phyloP scores from a whole-genome alignment of 2,888 invertebrate species.

The Tuberolachnus salignus region DNA sequence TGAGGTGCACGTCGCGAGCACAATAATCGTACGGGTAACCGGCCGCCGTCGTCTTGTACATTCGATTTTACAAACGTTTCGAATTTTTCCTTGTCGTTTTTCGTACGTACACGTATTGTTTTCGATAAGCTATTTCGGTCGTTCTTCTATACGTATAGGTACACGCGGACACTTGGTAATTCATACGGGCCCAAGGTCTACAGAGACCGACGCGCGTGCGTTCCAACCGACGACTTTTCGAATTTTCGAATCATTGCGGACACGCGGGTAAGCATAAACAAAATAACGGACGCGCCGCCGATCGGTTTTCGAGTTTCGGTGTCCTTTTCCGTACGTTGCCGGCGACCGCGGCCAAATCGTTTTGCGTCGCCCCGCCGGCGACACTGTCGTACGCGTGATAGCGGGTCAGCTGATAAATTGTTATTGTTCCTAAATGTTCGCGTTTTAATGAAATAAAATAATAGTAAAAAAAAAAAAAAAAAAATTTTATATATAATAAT shows the following conservation, averaged over 20 bases:
- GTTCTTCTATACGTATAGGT: too few species aligned
- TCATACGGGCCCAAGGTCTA: constrained; percentile 27
- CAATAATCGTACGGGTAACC: too few species aligned
- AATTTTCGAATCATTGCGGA: constrained; percentile 23
- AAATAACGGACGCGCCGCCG: not conserved
- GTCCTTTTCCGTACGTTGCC: not conserved
- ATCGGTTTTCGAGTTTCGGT: not conserved
- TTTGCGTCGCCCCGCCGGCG: not conserved
- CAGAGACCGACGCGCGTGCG: not conserved
- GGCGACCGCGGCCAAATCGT: not conserved
- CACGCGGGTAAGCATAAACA: not conserved
- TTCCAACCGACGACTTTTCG: constrained; percentile 21
- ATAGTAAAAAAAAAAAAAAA: not conserved
- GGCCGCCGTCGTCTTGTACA: too few species aligned
- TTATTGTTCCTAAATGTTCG: constrained; percentile 52
- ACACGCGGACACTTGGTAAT: constrained; percentile 6
- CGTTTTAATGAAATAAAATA: constrained; percentile 27
- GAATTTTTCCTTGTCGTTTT: too few species aligned
- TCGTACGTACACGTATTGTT: not conserved
- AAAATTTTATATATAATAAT: too few species aligned
- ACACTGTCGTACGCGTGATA: constrained; percentile 36
- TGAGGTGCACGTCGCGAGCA: too few species aligned
- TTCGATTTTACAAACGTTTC: too few species aligned
- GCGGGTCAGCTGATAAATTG: constrained; percentile 52
- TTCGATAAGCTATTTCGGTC: not conserved